Conservation (phyloP, 2,113 vertebrate species). For the Corydoras maculifer region DNA sequence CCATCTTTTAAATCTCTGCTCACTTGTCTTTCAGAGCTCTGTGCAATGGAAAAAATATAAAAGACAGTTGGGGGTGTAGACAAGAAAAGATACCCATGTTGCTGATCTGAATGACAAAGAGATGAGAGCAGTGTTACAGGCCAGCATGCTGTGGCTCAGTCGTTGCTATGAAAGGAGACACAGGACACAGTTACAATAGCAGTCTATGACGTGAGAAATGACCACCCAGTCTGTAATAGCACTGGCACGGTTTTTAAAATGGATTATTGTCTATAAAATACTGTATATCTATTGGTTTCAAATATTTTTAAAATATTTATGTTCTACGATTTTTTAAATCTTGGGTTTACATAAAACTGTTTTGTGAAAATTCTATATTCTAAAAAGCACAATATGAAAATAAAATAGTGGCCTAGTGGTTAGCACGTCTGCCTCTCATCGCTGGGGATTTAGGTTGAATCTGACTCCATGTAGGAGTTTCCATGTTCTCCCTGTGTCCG, state of each 20-base stretch:
- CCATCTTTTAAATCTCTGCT: slow-evolving; percentile 12
- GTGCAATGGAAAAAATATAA: slow-evolving; percentile 43
- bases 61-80: slow-evolving; percentile 46
- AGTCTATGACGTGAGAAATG: slow-evolving; percentile 42
- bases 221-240: slow-evolving; percentile 1
- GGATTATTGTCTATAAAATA: not conserved
- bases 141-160: slow-evolving; percentile 37
- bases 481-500: too few species aligned
- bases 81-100: slow-evolving; percentile 45
- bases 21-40: slow-evolving; percentile 34
- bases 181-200: slow-evolving; percentile 43
- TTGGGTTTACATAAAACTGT: too few species aligned
- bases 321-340: too few species aligned
- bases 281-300: not conserved
- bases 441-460: too few species aligned
- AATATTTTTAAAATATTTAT: too few species aligned
- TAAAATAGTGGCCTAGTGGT: too few species aligned
- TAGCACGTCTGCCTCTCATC: too few species aligned
- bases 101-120: slow-evolving; percentile 69
- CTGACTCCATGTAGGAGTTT: too few species aligned
- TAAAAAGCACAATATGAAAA: too few species aligned
- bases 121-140: slow-evolving; percentile 37
- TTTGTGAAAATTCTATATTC: too few species aligned
- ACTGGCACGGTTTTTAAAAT: slow-evolving; percentile 9
- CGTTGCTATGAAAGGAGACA: slow-evolving; percentile 62